These are phyloP conservation scores for Parauchenoglanis punctatus DNA, from an alignment of 2,797 vertebrate species.

Conservation along the genomic window DNA sequence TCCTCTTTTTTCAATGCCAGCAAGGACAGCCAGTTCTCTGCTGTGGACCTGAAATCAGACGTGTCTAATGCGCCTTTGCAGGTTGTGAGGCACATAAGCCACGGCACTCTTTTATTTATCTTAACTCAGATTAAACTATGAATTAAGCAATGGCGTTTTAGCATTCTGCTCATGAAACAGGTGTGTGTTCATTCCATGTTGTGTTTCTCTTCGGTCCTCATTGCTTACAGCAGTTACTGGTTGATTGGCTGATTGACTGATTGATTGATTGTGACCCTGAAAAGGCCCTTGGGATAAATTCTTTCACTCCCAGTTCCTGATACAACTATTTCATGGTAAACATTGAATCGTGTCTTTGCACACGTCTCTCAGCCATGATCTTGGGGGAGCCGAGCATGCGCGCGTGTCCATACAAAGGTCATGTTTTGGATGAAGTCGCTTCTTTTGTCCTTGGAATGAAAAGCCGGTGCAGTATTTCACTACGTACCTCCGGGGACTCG, in stretches of 20 bases:
- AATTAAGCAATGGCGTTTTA: conserved; percentile 17
- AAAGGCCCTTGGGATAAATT: conserved; percentile 7
- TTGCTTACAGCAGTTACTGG: conserved; percentile 40
- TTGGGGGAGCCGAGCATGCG: not conserved
- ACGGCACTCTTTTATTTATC: not conserved
- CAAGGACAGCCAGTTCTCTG: no score
- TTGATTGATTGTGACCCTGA: conserved; percentile 45
- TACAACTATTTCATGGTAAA: conserved; percentile 36
- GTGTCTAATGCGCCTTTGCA: no score
- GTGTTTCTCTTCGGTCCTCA: conserved; percentile 11
- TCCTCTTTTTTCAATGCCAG: no score
- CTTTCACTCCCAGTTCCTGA: not conserved
- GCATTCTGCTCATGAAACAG: conserved; percentile 33
- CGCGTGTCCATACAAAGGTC: conserved; percentile 11
- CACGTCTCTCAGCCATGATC: conserved; percentile 38
- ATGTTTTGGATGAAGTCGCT: conserved; percentile 12
- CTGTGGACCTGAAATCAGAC: no score
- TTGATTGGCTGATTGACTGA: conserved; percentile 56
- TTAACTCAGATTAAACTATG: not conserved
- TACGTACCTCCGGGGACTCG: conserved; percentile 26
- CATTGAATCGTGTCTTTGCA: conserved; percentile 32
- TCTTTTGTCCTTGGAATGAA: conserved; percentile 52
- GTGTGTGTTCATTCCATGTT: conserved; percentile 23
- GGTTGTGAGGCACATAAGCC: no score
- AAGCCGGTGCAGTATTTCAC: conserved; percentile 42